phyloP scores from a whole-genome alignment of 2,888 invertebrate genomes.

The Spodoptera littoralis region DNA sequence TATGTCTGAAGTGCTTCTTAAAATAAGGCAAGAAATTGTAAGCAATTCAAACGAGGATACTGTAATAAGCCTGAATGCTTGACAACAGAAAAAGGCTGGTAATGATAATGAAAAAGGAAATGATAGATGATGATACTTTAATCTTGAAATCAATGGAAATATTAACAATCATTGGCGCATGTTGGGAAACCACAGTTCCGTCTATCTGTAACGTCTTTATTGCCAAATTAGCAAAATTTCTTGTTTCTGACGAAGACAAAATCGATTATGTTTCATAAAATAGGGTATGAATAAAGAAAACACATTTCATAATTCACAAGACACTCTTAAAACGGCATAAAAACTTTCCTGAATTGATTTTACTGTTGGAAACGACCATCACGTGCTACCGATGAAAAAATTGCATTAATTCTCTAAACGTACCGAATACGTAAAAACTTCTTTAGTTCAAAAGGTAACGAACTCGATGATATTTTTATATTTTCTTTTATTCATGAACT shows the following conservation, averaged over 20 bases:
- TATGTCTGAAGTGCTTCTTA: too few relatives aligned
- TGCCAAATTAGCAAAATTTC: not conserved
- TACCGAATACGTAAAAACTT: slow-evolving; percentile 40
- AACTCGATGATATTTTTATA: slow-evolving; percentile 47
- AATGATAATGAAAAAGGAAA: slow-evolving; percentile 27
- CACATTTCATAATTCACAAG: slow-evolving; percentile 1
- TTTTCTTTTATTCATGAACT: slow-evolving; percentile 40
- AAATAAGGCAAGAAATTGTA: too few relatives aligned
- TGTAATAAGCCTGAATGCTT: not conserved
- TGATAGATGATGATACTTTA: slow-evolving; percentile 14
- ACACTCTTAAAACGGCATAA: slow-evolving; percentile 3
- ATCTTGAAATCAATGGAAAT: slow-evolving; percentile 12
- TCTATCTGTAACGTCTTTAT: slow-evolving; percentile 24
- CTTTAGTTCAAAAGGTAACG: slow-evolving; percentile 43
- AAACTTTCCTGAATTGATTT: slow-evolving; percentile 28
- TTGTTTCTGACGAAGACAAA: too few relatives aligned
- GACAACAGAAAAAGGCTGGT: slow-evolving; percentile 6
- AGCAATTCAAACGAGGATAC: too few relatives aligned
- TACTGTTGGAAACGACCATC: slow-evolving; percentile 38
- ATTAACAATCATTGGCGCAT: slow-evolving; percentile 16
- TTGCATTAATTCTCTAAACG: slow-evolving; percentile 33
- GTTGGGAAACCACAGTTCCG: slow-evolving; percentile 33
- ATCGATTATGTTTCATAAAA: too few relatives aligned
- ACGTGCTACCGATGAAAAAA: slow-evolving; percentile 38
- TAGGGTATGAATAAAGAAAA: not conserved